Base-by-base conservation (phyloP, 2,113 vertebrate genomes). In the Rhombomys opimus region DNA sequence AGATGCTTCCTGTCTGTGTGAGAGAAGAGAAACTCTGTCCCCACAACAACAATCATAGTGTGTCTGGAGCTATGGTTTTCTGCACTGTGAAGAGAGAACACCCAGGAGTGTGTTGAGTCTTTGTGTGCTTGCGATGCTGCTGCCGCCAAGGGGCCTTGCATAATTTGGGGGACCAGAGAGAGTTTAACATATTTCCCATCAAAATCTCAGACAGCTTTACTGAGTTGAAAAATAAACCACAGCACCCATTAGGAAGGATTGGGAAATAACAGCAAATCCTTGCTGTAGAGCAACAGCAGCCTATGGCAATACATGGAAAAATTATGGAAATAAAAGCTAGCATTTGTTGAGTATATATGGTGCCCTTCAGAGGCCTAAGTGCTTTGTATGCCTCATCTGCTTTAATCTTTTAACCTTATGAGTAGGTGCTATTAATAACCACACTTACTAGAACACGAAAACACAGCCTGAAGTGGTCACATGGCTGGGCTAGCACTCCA, bases 141-240 rank as follows among this genome's bases (percentile, higher is more conserved):
- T 20, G 17, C n/a, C 32, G 18, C n/a, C 57, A 22, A 86, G 7
- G 35, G 67, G 46, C 85, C 54, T n/a, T 57, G 63, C 38, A 59
- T 3, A 12, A 50, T 96, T 91, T 25, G 76, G 73, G 70, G 73
- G 54, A 94, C 22, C 84, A 76, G 0, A 7, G 52, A 67, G 35
- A 75, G 35, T 67, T 89, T 52, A 93, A 57, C 15, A 94, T 30
- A 70, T 92, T 89, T 46, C 32, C 86, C 41, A 90, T 73, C 63
- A 95, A 93, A 80, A 93, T 76, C 17, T 80, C 17, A 67, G 57
- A 85, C 38, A 41, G 38, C 32, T 76, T 80, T 46, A 76, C 9
- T 46, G 41, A 17, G 9, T 38, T 57, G 14, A 87, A 95, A 90
- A 95, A 80, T 32, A 93, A 90, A 81, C 59, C 80, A 76, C 0